A percentile compares a stretch with the other conserved stretches of the same genome.
Conservation (phyloP, 2,888 invertebrate genomes). For the Tethea ocularis region DNA sequence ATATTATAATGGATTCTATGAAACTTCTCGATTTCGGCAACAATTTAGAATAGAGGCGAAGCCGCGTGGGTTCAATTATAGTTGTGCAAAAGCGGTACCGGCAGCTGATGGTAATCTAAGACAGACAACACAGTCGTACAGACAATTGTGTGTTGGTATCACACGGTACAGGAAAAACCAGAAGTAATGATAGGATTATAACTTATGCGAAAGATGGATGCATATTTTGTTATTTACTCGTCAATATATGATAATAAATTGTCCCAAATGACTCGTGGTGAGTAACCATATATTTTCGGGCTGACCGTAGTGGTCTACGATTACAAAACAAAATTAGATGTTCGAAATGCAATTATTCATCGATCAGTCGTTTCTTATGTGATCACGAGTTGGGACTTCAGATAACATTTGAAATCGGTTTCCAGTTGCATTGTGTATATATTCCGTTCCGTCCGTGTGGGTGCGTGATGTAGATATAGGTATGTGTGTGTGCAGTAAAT, state of each 20-base stretch:
- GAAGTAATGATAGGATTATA: neutral
- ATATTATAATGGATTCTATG: neutral
- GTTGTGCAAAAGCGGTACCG: slow-evolving; percentile 13
- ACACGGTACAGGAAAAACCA: neutral
- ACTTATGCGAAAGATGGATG: neutral
- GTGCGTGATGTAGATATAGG: no score
- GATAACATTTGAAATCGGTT: neutral
- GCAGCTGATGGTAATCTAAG: neutral
- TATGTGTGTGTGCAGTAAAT: slow-evolving; percentile 10
- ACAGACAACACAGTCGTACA: no score
- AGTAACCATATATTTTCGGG: no score
- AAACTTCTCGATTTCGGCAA: slow-evolving; percentile 5
- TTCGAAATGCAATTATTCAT: no score
- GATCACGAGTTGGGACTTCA: no score
- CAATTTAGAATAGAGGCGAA: slow-evolving; percentile 14
- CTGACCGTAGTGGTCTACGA: no score
- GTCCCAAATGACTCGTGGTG: no score
- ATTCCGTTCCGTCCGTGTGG: no score
- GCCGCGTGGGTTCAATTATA: slow-evolving; percentile 7
- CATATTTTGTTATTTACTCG: no score
- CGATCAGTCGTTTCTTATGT: no score
- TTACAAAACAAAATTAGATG: no score
- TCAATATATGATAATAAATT: no score
- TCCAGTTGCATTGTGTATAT: neutral
- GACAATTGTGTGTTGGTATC: neutral